Evolutionary conservation across 1,140 invertebrate genomes (phyloP), one percentile per base, ranked within the genome.

Genomic region (Aethina tumida): DNA sequence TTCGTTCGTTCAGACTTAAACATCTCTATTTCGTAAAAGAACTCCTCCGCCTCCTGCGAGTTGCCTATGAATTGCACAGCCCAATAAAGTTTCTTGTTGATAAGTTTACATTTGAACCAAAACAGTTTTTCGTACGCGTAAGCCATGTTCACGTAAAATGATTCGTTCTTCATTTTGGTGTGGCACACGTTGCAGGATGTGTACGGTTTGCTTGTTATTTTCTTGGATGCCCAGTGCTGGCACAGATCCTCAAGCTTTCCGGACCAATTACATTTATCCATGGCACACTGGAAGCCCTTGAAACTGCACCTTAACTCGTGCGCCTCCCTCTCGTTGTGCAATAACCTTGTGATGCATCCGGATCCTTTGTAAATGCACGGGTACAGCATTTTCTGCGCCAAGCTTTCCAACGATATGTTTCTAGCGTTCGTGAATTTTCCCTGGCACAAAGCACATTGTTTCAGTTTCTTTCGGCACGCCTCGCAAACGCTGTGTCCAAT

Each of bases 401-500:
- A 14, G 8, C 27, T 29, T 41, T 50, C 48, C n/a, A 50, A 18
- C 9, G 44, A 35, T 5, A 39, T 20, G 14, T 47, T 50, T 17
- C 37, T 33, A 2, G 27, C 40, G 20, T 43, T 31, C 5, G 44
- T 43, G 10, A 47, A 43, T 2, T 29, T n/a, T 4, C 33, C 20
- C 12, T 44, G 32, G 36, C 49, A 51, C 14, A 40, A 15, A 10
- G 49, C 34, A 25, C 49, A 51, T 30, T 32, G 27, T 21, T 25
- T 24, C 4, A 49, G 28, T 10, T 35, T 28, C n/a, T 29, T 36
- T 4, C 39, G 32, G 30, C 49, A 51, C 8, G 16, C 4, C 30
- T 37, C 39, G 22, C 49, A 51, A 12, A 51, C 27, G 28, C 49
- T 51, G 19, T 51, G 49, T 0, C 49, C 49, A 3, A 40, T 45